These are phyloP conservation scores for Ceraclea dissimilis DNA, from an alignment of 2,888 invertebrate genomes.

Conservation along the genomic window DNA sequence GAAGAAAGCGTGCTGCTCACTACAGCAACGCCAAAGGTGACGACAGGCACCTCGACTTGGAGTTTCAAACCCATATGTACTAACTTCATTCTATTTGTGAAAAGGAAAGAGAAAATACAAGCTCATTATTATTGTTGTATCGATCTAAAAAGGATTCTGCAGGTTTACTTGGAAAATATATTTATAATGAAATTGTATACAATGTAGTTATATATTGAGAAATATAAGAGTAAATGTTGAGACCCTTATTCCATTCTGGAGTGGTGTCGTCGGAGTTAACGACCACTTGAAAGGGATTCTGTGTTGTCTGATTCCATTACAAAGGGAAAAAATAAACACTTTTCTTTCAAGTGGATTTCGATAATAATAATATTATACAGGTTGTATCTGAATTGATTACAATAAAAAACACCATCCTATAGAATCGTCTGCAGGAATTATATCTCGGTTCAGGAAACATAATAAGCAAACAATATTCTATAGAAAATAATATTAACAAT, in stretches of 20 bases:
- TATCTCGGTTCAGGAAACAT: too few relatives aligned
- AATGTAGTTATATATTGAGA: too few relatives aligned
- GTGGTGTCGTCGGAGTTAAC: not conserved
- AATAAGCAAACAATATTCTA: too few relatives aligned
- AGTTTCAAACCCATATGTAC: conserved; percentile 94
- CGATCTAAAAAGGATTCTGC: too few relatives aligned
- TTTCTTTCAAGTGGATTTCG: not conserved
- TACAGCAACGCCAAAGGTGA: conserved; percentile 93
- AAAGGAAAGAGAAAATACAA: conserved; percentile 24
- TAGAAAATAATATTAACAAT: too few relatives aligned
- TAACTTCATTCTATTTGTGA: conserved; percentile 71
- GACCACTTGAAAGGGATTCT: conserved; percentile 8
- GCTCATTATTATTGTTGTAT: too few relatives aligned
- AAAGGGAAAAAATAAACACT: not conserved
- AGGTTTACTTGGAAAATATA: too few relatives aligned
- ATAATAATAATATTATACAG: not conserved
- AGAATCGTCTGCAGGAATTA: too few relatives aligned
- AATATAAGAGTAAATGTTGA: too few relatives aligned
- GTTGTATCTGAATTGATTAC: conserved; percentile 4
- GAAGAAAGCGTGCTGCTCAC: conserved; percentile 93
- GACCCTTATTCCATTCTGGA: too few relatives aligned
- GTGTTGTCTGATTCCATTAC: not conserved
- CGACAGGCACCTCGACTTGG: conserved; percentile 88
- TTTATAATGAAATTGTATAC: too few relatives aligned
- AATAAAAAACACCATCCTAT: not conserved